phyloP scores from a whole-genome alignment of 2,113 vertebrate genomes.

The Cercopithecus mona region DNA sequence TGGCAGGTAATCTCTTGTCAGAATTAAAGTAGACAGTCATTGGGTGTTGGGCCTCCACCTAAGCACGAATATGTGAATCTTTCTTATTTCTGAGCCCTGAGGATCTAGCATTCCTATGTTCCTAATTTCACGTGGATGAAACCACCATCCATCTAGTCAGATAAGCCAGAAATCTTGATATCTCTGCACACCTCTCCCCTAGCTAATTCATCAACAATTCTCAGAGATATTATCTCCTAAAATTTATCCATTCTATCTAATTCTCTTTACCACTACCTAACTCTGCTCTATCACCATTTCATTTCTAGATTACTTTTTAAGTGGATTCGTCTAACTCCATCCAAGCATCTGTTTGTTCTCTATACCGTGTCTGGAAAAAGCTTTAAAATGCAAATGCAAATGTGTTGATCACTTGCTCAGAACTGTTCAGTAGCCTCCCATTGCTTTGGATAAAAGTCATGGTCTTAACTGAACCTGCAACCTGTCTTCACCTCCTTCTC shows the following conservation, averaged over 20 bases:
- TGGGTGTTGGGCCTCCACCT: background rate
- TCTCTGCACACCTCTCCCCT: too few relatives aligned
- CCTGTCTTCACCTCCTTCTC: background rate
- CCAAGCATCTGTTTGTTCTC: background rate
- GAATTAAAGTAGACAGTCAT: background rate
- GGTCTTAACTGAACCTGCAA: background rate
- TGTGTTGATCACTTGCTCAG: background rate
- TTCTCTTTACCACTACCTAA: background rate
- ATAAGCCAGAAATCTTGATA: background rate
- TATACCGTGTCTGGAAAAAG: background rate
- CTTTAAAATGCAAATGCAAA: background rate
- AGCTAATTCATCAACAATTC: background rate
- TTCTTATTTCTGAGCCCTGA: background rate
- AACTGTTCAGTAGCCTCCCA: background rate
- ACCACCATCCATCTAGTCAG: background rate
- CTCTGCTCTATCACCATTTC: background rate
- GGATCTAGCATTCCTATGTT: background rate
- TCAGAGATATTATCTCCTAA: background rate
- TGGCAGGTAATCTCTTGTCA: background rate
- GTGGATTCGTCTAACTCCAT: background rate
- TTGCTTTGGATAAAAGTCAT: background rate
- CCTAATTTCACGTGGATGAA: background rate
- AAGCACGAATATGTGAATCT: background rate
- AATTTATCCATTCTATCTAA: background rate
- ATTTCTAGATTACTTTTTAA: background rate